Conservation (phyloP, 2,888 invertebrate species). For the Ormyrus nitidulus region DNA sequence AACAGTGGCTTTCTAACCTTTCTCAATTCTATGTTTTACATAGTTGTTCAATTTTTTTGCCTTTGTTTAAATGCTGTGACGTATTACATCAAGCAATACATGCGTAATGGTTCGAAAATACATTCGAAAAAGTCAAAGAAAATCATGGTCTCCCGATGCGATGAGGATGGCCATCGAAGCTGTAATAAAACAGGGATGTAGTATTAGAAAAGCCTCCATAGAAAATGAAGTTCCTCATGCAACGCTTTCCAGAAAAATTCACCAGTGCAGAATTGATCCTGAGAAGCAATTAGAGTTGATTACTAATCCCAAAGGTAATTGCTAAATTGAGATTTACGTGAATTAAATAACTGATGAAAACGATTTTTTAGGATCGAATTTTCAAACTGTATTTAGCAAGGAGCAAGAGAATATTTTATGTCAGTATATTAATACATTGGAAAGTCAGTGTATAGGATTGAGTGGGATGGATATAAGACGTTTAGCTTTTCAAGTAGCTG, state of each 20-base stretch:
- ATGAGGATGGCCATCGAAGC: no score
- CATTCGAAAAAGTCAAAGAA: no score
- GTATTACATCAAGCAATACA: no score
- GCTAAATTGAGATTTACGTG: neutral
- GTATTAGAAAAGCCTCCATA: no score
- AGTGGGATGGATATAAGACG: conserved; percentile 20
- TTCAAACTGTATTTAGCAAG: conserved; percentile 33
- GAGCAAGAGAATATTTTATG: conserved; percentile 16
- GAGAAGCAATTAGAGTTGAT: conserved; percentile 4
- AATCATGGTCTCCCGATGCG: no score
- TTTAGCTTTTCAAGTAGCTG: conserved; percentile 36
- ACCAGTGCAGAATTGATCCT: conserved; percentile 12
- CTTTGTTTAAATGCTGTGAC: no score
- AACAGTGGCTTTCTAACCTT: no score
- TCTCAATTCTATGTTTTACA: no score
- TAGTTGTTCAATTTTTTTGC: no score
- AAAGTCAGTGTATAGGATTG: conserved; percentile 9
- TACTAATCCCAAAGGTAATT: conserved; percentile 8
- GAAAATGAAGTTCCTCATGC: no score
- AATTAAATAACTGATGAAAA: neutral
- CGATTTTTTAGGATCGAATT: neutral
- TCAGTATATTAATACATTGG: conserved; percentile 18
- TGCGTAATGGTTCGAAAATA: no score
- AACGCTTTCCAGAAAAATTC: conserved; percentile 24
- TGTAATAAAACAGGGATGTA: no score